Base-by-base conservation (phyloP, 2,888 invertebrate species). In the Encarsia formosa region DNA sequence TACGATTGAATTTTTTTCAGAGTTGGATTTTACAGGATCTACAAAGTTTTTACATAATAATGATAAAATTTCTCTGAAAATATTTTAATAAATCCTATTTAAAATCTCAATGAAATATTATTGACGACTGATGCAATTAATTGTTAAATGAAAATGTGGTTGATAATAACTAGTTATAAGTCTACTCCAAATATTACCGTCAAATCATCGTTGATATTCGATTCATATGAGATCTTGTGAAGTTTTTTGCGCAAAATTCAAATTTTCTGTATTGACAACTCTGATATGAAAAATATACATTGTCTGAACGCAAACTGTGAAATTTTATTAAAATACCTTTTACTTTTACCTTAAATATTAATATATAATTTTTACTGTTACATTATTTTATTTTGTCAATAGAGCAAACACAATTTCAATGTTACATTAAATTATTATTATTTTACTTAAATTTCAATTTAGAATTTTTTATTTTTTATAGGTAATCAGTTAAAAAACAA, bases 111-210 rank as follows among this genome's bases (percentile, higher is more conserved):
- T n/a, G n/a, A n/a, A n/a, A n/a, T n/a, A n/a, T n/a, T n/a, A n/a
- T 41, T 46, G 26, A 29, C 41, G 18, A n/a, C 39, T 19, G 19
- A 37, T 46, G 51, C 51, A 41, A 41, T 45, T 51, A 8, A 29
- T 38, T 39, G 29, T 19, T 40, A 41, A 40, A 31, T 38, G 29
- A 49, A 50, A 22, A 52, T 51, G 58, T 58, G 58, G 46, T 56
- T 54, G 58, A 58, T 56, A 58, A 58, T 58, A 58, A 58, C 26
- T 58, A 58, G 56, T 47, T 49, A 3, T 56, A 57, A 57, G 52
- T 26, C 16, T n/a, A 35, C 40, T 56, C 45, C 37, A 20, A 38
- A 43, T 46, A 29, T 34, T 42, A 32, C 32, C 18, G 42, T 38
- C 47, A 41, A 43, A 54, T 34, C 42, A 5, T 9, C 11, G 29